Evolutionary conservation across 92 coral and sea anemone genomes (phyloP), one percentile per base, ranked within the genome.

Genomic region (Epizoanthus illoricatus): DNA sequence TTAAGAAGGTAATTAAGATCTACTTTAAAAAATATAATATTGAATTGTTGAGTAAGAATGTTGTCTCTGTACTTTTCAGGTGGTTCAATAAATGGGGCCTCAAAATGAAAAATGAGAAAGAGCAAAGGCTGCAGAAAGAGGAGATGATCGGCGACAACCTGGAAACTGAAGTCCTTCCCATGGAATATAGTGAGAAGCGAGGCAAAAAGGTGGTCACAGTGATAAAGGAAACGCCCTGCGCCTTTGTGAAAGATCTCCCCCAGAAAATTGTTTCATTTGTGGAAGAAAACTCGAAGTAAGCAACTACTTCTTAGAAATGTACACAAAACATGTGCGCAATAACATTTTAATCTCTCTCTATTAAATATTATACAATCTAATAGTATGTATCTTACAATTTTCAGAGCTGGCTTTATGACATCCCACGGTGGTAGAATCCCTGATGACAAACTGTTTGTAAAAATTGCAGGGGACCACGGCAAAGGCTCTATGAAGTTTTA

Each of bases 31-130:
- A 4, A 71, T 71, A 40, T 0, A 63, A 28, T 5, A 63, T 71
- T 24, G 69, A 65, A 21, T 4, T 65, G 40, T 24, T 65, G 42
- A 24, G 40, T 24, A 65, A 65, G 17, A 65, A 24, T 65, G 1
- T 62, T 20, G 19, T 33, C 3, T 20, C 7, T 6, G 3, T 20
- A 62, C 23, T 62, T 62, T 19, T 62, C 69, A 55, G 85, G 58
- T 71, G 79, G 85, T 81, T 81, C 47, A 56, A 58, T 2, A 17
- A 69, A 45, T 70, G 85, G 79, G 69, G 79, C 5, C 7, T 81
- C 36, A 49, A 81, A n/a, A 47, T 49, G 69, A 36, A 69, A 55
- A 81, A 79, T 33, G 78, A 81, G 36, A 69, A 52, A 33, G n/a
- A 69, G 33, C 79, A 69, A 24, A 9, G 79, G 5, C 8, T 11